A percentile compares a stretch with the other conserved stretches of the same genome.
Evolutionary conservation across 2,797 vertebrate species (phyloP).

Genomic region (Centropyge bicolor): DNA sequence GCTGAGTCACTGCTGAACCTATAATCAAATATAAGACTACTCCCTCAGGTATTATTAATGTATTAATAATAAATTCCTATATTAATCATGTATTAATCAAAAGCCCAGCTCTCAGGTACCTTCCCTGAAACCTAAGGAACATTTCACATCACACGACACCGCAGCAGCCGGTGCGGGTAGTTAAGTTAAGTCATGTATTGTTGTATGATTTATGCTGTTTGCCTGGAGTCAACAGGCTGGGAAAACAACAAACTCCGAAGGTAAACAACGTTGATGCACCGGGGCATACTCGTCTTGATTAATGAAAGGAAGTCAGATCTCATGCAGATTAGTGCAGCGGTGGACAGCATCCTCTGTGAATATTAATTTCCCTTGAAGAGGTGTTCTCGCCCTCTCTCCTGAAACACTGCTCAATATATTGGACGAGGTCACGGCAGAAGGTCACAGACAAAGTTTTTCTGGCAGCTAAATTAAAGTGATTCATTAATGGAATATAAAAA

Average conservation of each 20-base stretch:
- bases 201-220: conserved; percentile 79
- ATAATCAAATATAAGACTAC: conserved; percentile 30
- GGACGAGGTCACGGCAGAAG: conserved; percentile 75
- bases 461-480: conserved; percentile 78
- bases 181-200: conserved; percentile 72
- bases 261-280: conserved; percentile 79
- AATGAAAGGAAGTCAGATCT: conserved; percentile 85
- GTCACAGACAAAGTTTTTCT: conserved; percentile 78
- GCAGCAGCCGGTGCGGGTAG: conserved; percentile 45
- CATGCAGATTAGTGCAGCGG: conserved; percentile 81
- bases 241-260: conserved; percentile 80
- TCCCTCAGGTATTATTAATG: conserved; percentile 38
- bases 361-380: conserved; percentile 83
- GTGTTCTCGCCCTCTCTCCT: conserved; percentile 67
- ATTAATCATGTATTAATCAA: conserved; percentile 35
- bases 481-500: conserved; percentile 77
- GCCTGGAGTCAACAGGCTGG: conserved; percentile 80
- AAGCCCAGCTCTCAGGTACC: background rate
- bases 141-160: conserved; percentile 31
- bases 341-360: conserved; percentile 78
- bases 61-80: conserved; percentile 37
- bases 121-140: conserved; percentile 35
- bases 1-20: background rate
- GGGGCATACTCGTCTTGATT: conserved; percentile 81
- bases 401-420: conserved; percentile 72